Evolutionary conservation across 2,113 vertebrate genomes (phyloP).

Genomic region (Channa maculata): DNA sequence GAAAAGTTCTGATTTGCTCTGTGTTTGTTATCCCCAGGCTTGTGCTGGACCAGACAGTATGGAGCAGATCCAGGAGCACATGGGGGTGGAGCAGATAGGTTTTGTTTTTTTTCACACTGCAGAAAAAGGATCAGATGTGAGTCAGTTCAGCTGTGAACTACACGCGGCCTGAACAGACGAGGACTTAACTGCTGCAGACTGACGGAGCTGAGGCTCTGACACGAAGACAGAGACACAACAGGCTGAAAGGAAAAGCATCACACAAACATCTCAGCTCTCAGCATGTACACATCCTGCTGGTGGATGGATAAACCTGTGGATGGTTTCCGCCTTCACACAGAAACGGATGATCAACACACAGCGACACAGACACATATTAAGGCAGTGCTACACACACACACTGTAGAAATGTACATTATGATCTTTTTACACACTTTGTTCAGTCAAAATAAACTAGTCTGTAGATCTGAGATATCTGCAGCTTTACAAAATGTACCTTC

Average conservation of each 20-base stretch:
- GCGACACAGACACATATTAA: constrained; percentile 33
- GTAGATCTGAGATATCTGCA: constrained; percentile 27
- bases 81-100: too few species aligned
- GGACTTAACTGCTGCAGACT: neutral
- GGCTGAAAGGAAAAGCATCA: neutral
- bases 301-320: constrained; percentile 12
- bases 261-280: neutral
- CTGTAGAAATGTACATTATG: constrained; percentile 51
- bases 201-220: neutral
- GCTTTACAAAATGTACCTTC: constrained; percentile 36
- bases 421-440: constrained; percentile 63
- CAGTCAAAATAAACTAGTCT: constrained; percentile 55
- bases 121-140: too few species aligned
- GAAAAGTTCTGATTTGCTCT: too few species aligned
- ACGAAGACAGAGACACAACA: constrained; percentile 13
- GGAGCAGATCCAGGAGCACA: too few species aligned
- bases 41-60: too few species aligned
- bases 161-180: neutral
- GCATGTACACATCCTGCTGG: constrained; percentile 6
- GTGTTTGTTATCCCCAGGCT: too few species aligned
- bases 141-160: too few species aligned
- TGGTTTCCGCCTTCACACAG: neutral
- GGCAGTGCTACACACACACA: constrained; percentile 29
- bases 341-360: constrained; percentile 17
- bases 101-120: too few species aligned